Evolutionary conservation across 37 sponge, comb jelly and placozoan genomes (phyloP).

Genomic region (Diacarnus erythraeanus): DNA sequence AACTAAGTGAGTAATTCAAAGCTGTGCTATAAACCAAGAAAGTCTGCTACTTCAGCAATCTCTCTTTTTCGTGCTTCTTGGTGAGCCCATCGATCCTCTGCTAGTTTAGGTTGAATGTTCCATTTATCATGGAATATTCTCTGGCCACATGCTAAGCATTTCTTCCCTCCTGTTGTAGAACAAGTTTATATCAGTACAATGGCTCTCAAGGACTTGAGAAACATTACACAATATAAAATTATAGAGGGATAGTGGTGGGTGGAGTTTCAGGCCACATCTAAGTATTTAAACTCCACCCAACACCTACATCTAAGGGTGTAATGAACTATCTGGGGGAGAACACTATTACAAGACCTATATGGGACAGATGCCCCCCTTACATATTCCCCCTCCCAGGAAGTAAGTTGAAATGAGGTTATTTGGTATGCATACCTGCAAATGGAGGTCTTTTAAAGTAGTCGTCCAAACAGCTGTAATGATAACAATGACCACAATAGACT

Average conservation of each 20-base stretch:
- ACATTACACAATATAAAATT: too few species aligned
- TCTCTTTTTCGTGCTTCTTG: conserved; percentile 89
- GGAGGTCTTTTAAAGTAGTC: conserved; percentile 90
- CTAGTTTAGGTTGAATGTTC: conserved; percentile 68
- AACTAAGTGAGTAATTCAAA: too few species aligned
- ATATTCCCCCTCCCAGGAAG: too few species aligned
- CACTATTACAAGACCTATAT: too few species aligned
- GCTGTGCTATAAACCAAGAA: conserved; percentile 63
- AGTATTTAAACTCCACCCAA: too few species aligned
- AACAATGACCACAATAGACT: conserved; percentile 90
- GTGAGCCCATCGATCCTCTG: conserved; percentile 94
- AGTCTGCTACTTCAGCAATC: conserved; percentile 90
- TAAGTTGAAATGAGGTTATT: not conserved
- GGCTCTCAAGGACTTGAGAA: too few species aligned
- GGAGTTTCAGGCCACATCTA: too few species aligned
- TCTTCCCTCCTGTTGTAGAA: conserved; percentile 77
- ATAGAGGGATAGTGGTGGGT: too few species aligned
- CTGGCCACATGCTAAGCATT: conserved; percentile 81
- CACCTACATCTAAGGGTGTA: too few species aligned
- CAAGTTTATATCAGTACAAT: not conserved
- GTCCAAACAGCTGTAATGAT: conserved; percentile 84
- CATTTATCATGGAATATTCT: conserved; percentile 90
- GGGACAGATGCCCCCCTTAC: too few species aligned
- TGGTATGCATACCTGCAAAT: conserved; percentile 59
- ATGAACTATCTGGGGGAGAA: too few species aligned